Conservation (phyloP, 2,888 invertebrate species). For the Trichogramma dendrolimi region DNA sequence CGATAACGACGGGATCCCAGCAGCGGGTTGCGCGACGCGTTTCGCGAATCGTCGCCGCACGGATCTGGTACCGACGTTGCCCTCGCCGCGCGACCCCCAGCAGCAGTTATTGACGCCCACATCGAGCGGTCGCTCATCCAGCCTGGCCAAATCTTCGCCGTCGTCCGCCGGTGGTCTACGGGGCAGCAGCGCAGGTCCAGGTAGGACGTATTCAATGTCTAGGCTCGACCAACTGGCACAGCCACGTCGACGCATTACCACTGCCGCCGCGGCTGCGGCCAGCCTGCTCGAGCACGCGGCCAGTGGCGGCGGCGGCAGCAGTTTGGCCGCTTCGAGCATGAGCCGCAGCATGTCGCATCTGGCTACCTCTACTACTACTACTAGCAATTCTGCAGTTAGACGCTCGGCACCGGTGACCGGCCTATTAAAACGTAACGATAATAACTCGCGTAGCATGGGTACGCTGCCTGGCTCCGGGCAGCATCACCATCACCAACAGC, state of each 20-base stretch:
- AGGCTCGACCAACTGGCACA: constrained; percentile 81
- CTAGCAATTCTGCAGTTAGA: constrained; percentile 27
- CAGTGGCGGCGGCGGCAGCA: constrained; percentile 44
- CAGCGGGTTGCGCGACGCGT: constrained; percentile 55
- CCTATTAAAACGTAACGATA: constrained; percentile 49
- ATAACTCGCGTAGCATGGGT: constrained; percentile 51
- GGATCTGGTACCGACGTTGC: constrained; percentile 86
- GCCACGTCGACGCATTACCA: constrained; percentile 59
- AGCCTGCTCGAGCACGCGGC: constrained; percentile 39
- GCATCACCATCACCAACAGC: not conserved
- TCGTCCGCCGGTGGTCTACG: constrained; percentile 34
- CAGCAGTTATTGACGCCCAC: not conserved
- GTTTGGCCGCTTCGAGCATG: constrained; percentile 54
- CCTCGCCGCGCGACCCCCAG: constrained; percentile 62
- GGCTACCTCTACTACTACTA: constrained; percentile 52
- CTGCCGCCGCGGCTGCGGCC: constrained; percentile 42
- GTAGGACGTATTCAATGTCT: constrained; percentile 91
- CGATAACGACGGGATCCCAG: constrained; percentile 17
- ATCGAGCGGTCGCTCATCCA: constrained; percentile 17
- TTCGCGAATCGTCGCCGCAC: constrained; percentile 82
- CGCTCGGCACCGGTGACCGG: constrained; percentile 53
- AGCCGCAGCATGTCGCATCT: constrained; percentile 73
- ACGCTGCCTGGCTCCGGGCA: constrained; percentile 41
- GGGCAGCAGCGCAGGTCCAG: constrained; percentile 58
- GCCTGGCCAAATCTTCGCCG: constrained; percentile 36